Percentiles rank a stretch among this genome's conserved stretches.
Evolutionary conservation across 2,113 vertebrate genomes (phyloP).

Genomic region (Trachemys scripta): DNA sequence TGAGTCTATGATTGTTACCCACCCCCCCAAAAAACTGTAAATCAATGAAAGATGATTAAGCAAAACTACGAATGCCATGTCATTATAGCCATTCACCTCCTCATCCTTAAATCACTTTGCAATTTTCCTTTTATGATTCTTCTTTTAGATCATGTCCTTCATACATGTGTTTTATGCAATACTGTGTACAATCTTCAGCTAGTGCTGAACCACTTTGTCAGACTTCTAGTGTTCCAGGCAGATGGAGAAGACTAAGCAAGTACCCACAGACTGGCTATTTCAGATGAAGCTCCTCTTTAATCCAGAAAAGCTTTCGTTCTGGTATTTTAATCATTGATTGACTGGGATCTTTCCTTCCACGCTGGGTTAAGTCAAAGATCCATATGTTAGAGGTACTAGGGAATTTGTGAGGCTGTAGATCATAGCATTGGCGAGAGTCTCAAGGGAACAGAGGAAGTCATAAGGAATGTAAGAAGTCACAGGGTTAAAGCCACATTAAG

Average conservation of each 20-base stretch:
- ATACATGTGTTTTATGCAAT: constrained; percentile 67
- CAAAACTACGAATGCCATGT: constrained; percentile 51
- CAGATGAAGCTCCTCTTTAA: constrained; percentile 76
- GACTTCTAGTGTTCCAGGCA: constrained; percentile 63
- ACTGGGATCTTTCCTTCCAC: constrained; percentile 82
- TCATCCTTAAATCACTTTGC: constrained; percentile 14
- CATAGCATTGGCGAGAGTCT: constrained; percentile 83
- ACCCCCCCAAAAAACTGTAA: neutral
- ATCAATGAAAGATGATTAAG: constrained; percentile 57
- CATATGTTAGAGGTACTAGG: constrained; percentile 87
- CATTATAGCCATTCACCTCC: constrained; percentile 18
- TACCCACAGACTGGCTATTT: constrained; percentile 70
- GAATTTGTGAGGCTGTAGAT: constrained; percentile 87
- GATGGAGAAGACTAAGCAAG: constrained; percentile 60
- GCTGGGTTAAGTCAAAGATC: constrained; percentile 87
- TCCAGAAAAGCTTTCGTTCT: constrained; percentile 76
- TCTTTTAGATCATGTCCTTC: constrained; percentile 64
- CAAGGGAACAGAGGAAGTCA: constrained; percentile 85
- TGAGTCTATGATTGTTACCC: neutral
- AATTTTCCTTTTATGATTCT: constrained; percentile 52
- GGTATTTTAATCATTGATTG: constrained; percentile 86
- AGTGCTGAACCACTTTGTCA: constrained; percentile 66
- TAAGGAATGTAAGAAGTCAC: constrained; percentile 88
- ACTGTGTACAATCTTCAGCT: constrained; percentile 65
- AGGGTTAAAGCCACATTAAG: constrained; percentile 91